These are phyloP conservation scores for Tanypteryx hageni DNA, from an alignment of 2,888 invertebrate species.

Conservation along the genomic window DNA sequence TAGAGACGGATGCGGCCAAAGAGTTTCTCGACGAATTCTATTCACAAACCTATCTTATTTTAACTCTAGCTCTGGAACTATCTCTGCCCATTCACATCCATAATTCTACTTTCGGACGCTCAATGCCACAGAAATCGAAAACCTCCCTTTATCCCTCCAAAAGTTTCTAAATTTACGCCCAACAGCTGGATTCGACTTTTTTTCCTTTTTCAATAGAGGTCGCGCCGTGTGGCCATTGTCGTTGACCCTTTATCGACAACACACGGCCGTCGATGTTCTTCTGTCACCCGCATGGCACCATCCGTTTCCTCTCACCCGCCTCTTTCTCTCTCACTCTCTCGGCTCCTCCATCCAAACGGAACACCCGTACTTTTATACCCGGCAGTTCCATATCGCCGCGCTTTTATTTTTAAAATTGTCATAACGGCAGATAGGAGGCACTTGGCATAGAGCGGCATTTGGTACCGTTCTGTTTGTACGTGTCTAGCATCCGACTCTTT, in stretches of 20 bases:
- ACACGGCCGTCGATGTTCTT: background rate
- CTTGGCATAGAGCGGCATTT: background rate
- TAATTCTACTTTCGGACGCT: background rate
- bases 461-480: background rate
- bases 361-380: background rate
- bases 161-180: slow-evolving; percentile 18
- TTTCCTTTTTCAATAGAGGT: background rate
- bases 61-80: background rate
- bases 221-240: background rate
- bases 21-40: background rate
- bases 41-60: background rate
- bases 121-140: background rate
- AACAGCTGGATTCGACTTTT: background rate
- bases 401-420: slow-evolving; percentile 11
- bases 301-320: background rate
- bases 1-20: background rate
- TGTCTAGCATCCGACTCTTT: background rate
- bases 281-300: background rate
- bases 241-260: slow-evolving; percentile 14
- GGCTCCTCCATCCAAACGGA: no score
- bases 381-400: background rate
- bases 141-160: background rate
- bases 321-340: background rate
- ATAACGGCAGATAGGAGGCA: slow-evolving; percentile 14
- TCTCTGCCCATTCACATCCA: background rate